phyloP scores from a whole-genome alignment of 2,888 invertebrate species.

The Cancer borealis region DNA sequence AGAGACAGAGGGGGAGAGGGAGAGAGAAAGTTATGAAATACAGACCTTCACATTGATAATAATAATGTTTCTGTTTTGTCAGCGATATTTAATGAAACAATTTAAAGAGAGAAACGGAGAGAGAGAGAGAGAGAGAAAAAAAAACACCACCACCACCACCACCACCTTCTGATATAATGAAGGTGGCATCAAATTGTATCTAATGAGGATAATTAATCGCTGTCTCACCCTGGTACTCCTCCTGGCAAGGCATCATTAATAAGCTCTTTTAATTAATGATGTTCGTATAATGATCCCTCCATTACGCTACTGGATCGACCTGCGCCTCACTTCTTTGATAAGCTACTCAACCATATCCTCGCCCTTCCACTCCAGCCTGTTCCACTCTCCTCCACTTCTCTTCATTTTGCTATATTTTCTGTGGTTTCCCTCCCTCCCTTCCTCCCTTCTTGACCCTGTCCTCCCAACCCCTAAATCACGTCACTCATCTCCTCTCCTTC shows the following conservation, averaged over 20 bases:
- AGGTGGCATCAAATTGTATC: neutral
- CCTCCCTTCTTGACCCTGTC: neutral
- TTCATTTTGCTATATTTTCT: neutral
- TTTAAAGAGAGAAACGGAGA: neutral
- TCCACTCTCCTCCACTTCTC: neutral
- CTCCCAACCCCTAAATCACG: neutral
- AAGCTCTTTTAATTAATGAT: constrained; percentile 26
- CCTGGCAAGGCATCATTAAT: neutral
- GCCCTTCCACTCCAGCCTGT: neutral
- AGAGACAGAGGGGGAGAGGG: too few species aligned
- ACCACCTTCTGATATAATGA: neutral
- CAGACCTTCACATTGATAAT: neutral
- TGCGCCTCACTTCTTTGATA: neutral
- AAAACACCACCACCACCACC: too few species aligned
- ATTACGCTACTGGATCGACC: neutral
- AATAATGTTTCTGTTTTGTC: neutral
- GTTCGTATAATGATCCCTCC: neutral
- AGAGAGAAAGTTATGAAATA: too few species aligned
- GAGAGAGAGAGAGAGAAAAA: too few species aligned
- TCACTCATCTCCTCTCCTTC: constrained; percentile 1
- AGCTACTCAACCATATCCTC: neutral
- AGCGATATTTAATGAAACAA: neutral
- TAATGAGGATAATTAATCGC: constrained; percentile 21
- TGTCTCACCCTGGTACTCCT: constrained; percentile 17
- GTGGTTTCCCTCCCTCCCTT: neutral